Conservation (phyloP, 2,888 invertebrate genomes). For the Himalopsyche kuldschensis region DNA sequence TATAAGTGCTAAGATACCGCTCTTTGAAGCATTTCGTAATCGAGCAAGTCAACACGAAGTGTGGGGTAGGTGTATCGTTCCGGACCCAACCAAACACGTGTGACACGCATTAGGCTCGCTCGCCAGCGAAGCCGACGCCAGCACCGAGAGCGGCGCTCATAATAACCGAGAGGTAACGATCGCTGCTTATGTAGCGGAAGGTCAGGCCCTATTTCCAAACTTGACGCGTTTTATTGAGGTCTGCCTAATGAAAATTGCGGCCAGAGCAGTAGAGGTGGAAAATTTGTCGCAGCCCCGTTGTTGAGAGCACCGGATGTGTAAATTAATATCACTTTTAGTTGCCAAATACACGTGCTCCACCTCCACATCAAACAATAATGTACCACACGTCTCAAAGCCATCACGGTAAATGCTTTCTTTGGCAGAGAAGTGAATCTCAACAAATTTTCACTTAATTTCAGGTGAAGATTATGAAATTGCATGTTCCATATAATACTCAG, state of each 20-base stretch:
- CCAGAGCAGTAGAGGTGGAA: neutral
- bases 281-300: neutral
- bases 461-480: no score
- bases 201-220: neutral
- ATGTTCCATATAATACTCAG: no score
- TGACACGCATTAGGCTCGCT: neutral
- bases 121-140: neutral
- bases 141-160: neutral
- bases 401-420: neutral
- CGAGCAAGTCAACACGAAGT: neutral
- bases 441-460: neutral
- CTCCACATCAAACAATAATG: neutral
- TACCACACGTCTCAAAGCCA: neutral
- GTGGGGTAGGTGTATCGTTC: neutral
- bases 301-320: neutral
- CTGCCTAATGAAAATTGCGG: constrained; percentile 15
- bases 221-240: constrained; percentile 25
- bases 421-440: neutral
- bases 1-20: neutral
- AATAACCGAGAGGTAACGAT: neutral
- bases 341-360: neutral
- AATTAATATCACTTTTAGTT: neutral
- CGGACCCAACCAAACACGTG: neutral
- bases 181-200: neutral
- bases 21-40: neutral